A percentile compares a stretch with the other conserved stretches of the same genome.
phyloP scores from a whole-genome alignment of 2,888 invertebrate species.

The Nymphalis c-album region DNA sequence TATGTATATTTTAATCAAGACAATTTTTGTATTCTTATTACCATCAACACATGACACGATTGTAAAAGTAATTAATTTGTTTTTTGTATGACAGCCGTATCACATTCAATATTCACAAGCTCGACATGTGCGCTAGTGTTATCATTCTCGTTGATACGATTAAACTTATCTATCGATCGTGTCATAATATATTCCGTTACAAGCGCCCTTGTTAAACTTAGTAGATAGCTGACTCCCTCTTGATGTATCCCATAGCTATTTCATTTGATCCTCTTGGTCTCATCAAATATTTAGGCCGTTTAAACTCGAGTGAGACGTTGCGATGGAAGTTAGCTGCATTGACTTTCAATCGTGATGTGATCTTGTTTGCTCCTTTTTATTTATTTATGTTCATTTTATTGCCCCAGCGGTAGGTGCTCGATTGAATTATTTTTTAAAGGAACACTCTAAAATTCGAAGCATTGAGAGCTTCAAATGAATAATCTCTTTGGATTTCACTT shows the following conservation, averaged over 20 bases:
- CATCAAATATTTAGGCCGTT: conserved; percentile 78
- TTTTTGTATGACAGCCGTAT: neutral
- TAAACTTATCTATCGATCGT: conserved; percentile 63
- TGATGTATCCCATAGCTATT: conserved; percentile 64
- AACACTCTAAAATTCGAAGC: conserved; percentile 30
- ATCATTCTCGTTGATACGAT: conserved; percentile 36
- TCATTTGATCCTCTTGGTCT: conserved; percentile 74
- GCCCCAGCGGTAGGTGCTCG: conserved; percentile 32
- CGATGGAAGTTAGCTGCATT: conserved; percentile 51
- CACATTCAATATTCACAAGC: conserved; percentile 27
- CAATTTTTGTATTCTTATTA: too few species aligned
- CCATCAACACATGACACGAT: too few species aligned
- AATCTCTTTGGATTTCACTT: conserved; percentile 25
- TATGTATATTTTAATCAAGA: too few species aligned
- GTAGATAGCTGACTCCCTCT: conserved; percentile 57
- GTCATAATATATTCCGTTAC: conserved; percentile 71
- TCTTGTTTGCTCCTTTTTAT: conserved; percentile 41
- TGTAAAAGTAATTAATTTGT: too few species aligned
- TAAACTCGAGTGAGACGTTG: conserved; percentile 69
- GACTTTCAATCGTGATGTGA: conserved; percentile 55
- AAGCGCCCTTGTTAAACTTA: conserved; percentile 74
- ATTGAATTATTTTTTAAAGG: conserved; percentile 35
- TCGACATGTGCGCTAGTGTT: conserved; percentile 35
- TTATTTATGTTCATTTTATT: conserved; percentile 45
- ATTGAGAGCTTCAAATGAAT: conserved; percentile 26